These are phyloP conservation scores for Caenorhabditis latens DNA, from an alignment of 1,140 invertebrate species.

Conservation along the genomic window DNA sequence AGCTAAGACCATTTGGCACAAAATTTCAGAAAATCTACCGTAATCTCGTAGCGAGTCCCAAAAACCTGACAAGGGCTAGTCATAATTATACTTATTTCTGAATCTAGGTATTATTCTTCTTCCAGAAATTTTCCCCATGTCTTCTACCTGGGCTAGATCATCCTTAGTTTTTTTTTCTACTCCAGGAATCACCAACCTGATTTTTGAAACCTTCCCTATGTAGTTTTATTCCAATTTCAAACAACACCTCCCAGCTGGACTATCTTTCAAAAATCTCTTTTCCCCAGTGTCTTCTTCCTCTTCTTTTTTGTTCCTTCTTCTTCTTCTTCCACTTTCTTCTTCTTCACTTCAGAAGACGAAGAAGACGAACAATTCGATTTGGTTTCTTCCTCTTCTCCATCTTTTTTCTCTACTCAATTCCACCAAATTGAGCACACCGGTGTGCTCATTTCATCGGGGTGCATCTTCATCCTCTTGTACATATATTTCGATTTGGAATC, in stretches of 20 bases:
- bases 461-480: neutral
- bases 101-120: too few species aligned
- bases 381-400: neutral
- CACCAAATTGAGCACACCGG: slow-evolving; percentile 24
- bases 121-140: too few species aligned
- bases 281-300: neutral
- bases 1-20: neutral
- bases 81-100: too few species aligned
- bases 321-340: neutral
- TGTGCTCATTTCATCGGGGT: neutral
- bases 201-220: neutral
- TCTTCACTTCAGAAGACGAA: neutral
- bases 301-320: neutral
- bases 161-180: too few species aligned
- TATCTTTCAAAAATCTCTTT: neutral
- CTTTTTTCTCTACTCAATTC: neutral
- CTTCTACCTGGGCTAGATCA: too few species aligned
- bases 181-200: too few species aligned
- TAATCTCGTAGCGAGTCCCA: neutral
- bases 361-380: slow-evolving; percentile 28
- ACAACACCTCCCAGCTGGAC: neutral
- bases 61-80: neutral
- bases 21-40: neutral
- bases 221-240: neutral
- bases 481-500: slow-evolving; percentile 9